phyloP scores from a whole-genome alignment of 2,888 invertebrate genomes.

The Scaptomyza tumidula region DNA sequence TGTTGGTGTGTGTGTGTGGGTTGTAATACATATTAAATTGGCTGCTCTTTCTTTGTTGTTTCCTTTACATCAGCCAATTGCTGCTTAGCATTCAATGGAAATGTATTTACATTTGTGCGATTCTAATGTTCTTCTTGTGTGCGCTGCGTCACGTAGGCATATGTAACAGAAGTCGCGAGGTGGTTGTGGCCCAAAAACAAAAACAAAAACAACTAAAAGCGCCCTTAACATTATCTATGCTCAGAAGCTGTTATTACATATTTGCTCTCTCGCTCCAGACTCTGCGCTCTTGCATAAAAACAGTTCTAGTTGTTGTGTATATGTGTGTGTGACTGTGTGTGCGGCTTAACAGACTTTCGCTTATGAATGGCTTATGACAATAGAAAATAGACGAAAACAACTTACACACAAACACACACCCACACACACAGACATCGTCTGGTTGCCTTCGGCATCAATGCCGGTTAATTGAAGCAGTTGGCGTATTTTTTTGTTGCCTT shows the following conservation, averaged over 20 bases:
- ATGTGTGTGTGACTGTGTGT: constrained; percentile 21
- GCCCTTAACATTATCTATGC: constrained; percentile 56
- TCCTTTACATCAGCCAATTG: constrained; percentile 19
- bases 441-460: constrained; percentile 74
- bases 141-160: constrained; percentile 68
- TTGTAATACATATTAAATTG: constrained; percentile 5
- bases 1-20: not conserved
- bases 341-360: constrained; percentile 50
- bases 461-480: constrained; percentile 63
- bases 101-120: constrained; percentile 51
- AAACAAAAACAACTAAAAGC: constrained; percentile 25
- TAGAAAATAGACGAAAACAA: constrained; percentile 38
- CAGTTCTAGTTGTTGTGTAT: constrained; percentile 29
- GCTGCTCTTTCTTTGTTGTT: not conserved
- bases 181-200: constrained; percentile 15
- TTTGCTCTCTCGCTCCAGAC: constrained; percentile 13
- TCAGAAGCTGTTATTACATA: constrained; percentile 24
- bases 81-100: constrained; percentile 25
- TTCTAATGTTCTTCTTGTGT: constrained; percentile 50
- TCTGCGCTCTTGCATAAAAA: not conserved
- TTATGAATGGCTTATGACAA: constrained; percentile 48
- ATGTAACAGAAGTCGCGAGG: not conserved
- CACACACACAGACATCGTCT: constrained; percentile 22
- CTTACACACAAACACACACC: constrained; percentile 30
- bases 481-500: constrained; percentile 39